Percentiles rank a stretch among this genome's conserved stretches.
Conservation (phyloP, 2,113 vertebrate species). For the Micromys minutus region DNA sequence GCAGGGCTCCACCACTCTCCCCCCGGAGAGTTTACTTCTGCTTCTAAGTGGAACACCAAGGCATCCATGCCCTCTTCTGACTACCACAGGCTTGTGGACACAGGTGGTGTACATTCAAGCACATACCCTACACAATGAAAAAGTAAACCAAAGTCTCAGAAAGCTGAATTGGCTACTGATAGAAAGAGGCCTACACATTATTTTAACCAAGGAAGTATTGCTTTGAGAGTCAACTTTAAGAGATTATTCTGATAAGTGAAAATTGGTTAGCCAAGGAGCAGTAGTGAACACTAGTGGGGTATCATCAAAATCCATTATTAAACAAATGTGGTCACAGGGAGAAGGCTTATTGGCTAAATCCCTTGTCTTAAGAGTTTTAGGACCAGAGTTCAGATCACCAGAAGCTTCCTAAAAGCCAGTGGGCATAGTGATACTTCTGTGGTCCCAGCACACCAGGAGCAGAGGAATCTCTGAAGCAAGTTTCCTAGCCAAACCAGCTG, state of each 20-base stretch:
- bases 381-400: background rate
- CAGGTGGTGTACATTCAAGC: too few species aligned
- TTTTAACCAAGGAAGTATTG: background rate
- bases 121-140: background rate
- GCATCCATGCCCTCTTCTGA: background rate
- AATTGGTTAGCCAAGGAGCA: background rate
- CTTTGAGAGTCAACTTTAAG: background rate
- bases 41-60: background rate
- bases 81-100: background rate
- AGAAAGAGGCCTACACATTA: background rate
- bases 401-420: background rate
- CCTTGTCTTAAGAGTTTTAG: background rate
- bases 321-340: background rate
- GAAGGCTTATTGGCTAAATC: background rate
- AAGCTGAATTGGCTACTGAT: background rate
- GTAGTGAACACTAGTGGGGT: background rate
- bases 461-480: background rate
- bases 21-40: background rate
- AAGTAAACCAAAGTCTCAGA: background rate
- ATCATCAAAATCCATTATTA: background rate
- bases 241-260: background rate
- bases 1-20: background rate
- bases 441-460: too few species aligned
- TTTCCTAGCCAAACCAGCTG: background rate
- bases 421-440: background rate